Percentiles rank a stretch among this genome's conserved stretches.
Conservation (phyloP, 2,797 vertebrate genomes). For the Salarias fasciatus region DNA sequence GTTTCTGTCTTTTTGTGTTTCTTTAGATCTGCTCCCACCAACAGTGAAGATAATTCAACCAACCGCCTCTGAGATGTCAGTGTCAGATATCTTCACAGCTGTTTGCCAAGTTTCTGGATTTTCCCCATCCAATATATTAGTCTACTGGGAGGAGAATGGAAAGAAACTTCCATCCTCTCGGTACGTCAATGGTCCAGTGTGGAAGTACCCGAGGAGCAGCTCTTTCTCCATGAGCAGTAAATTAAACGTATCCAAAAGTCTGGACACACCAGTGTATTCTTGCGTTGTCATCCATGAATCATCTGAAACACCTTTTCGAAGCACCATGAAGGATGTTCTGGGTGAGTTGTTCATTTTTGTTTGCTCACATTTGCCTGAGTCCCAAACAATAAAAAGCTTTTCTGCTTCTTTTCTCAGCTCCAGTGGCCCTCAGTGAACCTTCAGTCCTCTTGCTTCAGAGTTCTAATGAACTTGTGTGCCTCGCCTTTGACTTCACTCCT, state of each 20-base stretch:
- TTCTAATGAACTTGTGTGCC: conserved; percentile 70
- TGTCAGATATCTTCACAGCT: conserved; percentile 31
- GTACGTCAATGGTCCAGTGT: conserved; percentile 62
- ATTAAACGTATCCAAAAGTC: conserved; percentile 46
- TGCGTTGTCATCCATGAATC: conserved; percentile 77
- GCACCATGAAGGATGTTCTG: conserved; percentile 59
- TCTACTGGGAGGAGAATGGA: conserved; percentile 70
- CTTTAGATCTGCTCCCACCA: conserved; percentile 58
- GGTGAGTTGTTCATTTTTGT: conserved; percentile 55
- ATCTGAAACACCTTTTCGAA: conserved; percentile 33
- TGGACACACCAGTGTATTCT: conserved; percentile 47
- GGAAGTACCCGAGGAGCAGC: conserved; percentile 29
- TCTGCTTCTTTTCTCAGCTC: conserved; percentile 38
- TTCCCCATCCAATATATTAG: conserved; percentile 68
- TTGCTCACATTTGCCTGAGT: no score
- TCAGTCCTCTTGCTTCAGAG: conserved; percentile 63
- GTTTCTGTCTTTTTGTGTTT: conserved; percentile 20
- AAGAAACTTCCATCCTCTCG: conserved; percentile 25
- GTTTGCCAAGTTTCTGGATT: conserved; percentile 72
- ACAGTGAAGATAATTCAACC: conserved; percentile 63
- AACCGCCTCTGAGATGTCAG: conserved; percentile 44
- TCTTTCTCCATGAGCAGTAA: conserved; percentile 71
- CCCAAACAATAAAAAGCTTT: background rate
- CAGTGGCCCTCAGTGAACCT: conserved; percentile 49
- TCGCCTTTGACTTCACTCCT: conserved; percentile 77